Conservation (phyloP, 2,797 vertebrate genomes). For the Crypturellus tataupa region DNA sequence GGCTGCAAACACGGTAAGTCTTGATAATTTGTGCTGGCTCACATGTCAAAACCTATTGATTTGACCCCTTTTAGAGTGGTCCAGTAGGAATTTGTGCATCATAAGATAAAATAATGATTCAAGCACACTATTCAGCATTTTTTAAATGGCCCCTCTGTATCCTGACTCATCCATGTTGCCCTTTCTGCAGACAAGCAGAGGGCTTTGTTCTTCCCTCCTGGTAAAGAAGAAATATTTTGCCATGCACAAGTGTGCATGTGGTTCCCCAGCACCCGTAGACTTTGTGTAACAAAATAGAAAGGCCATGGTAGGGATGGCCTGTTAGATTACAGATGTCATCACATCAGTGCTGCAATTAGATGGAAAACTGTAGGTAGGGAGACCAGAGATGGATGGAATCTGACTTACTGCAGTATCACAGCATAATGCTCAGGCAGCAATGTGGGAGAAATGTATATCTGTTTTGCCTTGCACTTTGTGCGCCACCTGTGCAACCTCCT, state of each 20-base stretch:
- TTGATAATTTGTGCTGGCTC: neutral
- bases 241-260: neutral
- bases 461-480: neutral
- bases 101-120: neutral
- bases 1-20: neutral
- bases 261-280: too few relatives aligned
- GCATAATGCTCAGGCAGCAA: neutral
- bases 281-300: neutral
- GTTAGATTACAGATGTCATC: neutral
- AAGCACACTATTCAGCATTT: neutral
- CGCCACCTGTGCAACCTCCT: fast-evolving
- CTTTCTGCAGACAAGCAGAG: neutral
- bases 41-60: neutral
- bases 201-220: neutral
- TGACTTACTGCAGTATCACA: neutral
- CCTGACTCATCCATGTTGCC: neutral
- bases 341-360: neutral
- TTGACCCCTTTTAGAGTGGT: neutral
- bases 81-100: neutral
- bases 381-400: neutral
- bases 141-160: neutral
- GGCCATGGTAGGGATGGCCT: neutral
- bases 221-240: neutral
- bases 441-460: neutral
- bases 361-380: neutral